Evolutionary conservation across 2,113 vertebrate genomes (phyloP), one percentile per base, ranked within the genome.

Genomic region (Orientallactaga bullata): DNA sequence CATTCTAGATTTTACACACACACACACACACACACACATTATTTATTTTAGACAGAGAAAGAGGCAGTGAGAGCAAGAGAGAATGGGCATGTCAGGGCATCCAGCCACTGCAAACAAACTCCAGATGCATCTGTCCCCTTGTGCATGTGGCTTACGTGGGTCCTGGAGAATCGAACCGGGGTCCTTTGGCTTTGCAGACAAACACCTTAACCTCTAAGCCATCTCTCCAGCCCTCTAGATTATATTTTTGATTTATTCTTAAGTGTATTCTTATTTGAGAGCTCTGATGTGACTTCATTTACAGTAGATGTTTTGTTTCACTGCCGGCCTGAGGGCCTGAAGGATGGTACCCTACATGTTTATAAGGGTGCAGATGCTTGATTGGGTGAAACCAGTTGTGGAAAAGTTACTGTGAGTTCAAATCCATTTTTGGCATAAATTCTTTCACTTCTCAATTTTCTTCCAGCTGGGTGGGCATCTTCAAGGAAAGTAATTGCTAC

Each of bases 391-490:
- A 42, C 42, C 30, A 39, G 42, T 58, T 15, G 32, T 66, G 42
- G 24, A 55, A 88, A 93, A 85, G 77, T 68, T 32, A 32, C 32
- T 68, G 71, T 60, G 51, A 89, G 89, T 28, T 73, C 77, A 63
- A 39, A 96, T 30, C 60, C 68, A 32, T 80, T 86, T 13, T 73
- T 94, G 94, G 79, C 55, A 79, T 88, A 84, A 73, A 90, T 95
- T 91, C 35, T 74, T 93, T 71, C 5, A 3, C 51, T 88, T 47
- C 83, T 68, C 88, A 35, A 18, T 26, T 81, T 84, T 72, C 88
- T 88, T 86, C 90, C 88, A 63, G 51, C 42, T 93, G 88, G 74
- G 95, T 97, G 74, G 94, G 65, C 95, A 96, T 95, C n/a, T 9
- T 88, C 1, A 23, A 32, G 71, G 55, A 94, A 96, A 97, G 78